Conservation (phyloP, 2,113 vertebrate genomes). For the Podarcis raffonei region DNA sequence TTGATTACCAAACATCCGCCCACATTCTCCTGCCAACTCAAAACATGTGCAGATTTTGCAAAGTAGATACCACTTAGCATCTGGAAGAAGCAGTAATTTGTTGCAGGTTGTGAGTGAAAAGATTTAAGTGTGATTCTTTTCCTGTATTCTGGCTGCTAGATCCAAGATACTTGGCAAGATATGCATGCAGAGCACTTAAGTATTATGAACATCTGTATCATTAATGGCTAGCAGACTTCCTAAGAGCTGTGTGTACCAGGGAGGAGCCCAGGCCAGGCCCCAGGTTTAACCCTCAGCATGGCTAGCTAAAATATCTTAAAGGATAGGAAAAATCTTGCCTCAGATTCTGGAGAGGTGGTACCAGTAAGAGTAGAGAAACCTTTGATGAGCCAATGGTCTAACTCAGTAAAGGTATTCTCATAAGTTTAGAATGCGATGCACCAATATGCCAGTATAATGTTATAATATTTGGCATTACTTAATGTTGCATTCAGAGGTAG, state of each 20-base stretch:
- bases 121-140: neutral
- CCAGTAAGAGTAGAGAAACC: neutral
- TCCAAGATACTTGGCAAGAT: neutral
- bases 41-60: neutral
- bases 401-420: neutral
- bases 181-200: neutral
- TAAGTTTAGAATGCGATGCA: neutral
- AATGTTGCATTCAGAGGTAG: neutral
- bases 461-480: neutral
- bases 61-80: neutral
- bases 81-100: neutral
- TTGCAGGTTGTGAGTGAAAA: neutral
- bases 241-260: neutral
- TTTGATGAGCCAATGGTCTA: neutral
- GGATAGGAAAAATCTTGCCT: no score
- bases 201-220: neutral
- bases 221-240: neutral
- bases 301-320: neutral
- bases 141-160: neutral
- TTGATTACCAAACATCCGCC: neutral
- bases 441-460: neutral
- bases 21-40: neutral
- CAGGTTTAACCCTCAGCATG: neutral
- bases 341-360: neutral
- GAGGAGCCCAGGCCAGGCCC: neutral